Base-by-base conservation (phyloP, 2,113 vertebrate genomes). In the Oncorhynchus nerka region DNA sequence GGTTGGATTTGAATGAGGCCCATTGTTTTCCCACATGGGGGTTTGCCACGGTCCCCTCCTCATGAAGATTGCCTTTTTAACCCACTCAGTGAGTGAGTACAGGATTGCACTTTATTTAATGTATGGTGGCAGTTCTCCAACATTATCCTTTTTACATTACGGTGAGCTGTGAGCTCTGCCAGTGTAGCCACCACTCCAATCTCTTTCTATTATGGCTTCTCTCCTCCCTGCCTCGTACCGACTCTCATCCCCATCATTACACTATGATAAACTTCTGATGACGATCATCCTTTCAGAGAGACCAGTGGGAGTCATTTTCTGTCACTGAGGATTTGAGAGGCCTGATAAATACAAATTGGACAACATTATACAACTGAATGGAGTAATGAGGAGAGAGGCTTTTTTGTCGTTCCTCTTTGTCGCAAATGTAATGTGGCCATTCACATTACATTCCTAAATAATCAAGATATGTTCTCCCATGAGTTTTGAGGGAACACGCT, bases 21-120 rank as follows among this genome's bases (percentile, higher is more conserved):
- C 75, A 84, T 79, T 87, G 79, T 89, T 86, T 82, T 79, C 71
- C 64, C 70, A 26, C 75, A 69, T 67, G 75, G 75, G 70, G 73
- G 12, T 55, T 55, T 55, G 15, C 51, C 15, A 55, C 75, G 79
- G 71, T 84, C 82, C 12, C 5, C 22, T 30, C 68, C 74, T 82
- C 77, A 79, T 32, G 57, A 67, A 83, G 72, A 85, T 75, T 77
- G 80, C 77, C 83, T 86, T 84, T 79, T 88, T 91, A 90, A 87
- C 83, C 82, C 81, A 81, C 82, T 88, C 79, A 76, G 84, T 28
- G n/a, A n/a, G 59, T 62, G 32, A 81, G 78, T 57, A 79, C 75
- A 84, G 70, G 75, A 90, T 86, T 85, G 85, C 87, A 90, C 89
- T 28, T 28, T 28, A 28, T 28, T 28, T 28, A 28, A 28, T 28